These are phyloP conservation scores for Babyrousa celebensis DNA, from an alignment of 2,797 vertebrate species.

Conservation along the genomic window DNA sequence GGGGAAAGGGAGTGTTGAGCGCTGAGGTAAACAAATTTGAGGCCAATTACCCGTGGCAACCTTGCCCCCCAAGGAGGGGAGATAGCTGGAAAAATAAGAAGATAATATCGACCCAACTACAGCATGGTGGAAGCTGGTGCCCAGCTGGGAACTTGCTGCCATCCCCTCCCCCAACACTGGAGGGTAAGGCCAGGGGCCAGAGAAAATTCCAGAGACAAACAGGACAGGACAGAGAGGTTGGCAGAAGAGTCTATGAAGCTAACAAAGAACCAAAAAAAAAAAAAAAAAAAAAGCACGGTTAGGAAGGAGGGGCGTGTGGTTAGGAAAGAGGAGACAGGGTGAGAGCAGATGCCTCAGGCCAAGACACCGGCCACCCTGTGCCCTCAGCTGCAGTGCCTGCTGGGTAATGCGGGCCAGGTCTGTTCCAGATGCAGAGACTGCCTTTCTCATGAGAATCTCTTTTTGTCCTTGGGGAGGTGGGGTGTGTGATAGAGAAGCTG, in stretches of 20 bases:
- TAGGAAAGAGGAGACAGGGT: not conserved
- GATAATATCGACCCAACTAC: constrained; percentile 34
- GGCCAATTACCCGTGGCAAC: constrained; percentile 82
- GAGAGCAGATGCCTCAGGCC: rapidly evolving
- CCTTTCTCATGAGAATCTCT: constrained; percentile 53
- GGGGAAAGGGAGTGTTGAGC: not conserved
- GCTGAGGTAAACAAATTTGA: constrained; percentile 79
- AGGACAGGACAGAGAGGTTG: constrained; percentile 19
- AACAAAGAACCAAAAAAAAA: not conserved
- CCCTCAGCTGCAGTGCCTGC: constrained; percentile 20
- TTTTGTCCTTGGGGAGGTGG: constrained; percentile 79
- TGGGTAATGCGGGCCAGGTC: constrained; percentile 41
- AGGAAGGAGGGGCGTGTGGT: not conserved
- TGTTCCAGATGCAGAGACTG: not conserved
- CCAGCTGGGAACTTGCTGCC: constrained; percentile 45
- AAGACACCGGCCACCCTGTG: rapidly evolving
- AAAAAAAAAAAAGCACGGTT: not conserved
- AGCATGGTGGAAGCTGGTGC: not conserved
- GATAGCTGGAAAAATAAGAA: constrained; percentile 60
- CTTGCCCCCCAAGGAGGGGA: constrained; percentile 52
- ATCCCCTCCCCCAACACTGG: not conserved
- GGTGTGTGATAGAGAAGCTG: constrained; percentile 68
- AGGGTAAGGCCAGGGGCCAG: no score
- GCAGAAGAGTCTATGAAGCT: not conserved
- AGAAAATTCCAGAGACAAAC: constrained; percentile 23